Conservation (phyloP, 2,113 vertebrate genomes). For the Hemichromis elongatus region DNA sequence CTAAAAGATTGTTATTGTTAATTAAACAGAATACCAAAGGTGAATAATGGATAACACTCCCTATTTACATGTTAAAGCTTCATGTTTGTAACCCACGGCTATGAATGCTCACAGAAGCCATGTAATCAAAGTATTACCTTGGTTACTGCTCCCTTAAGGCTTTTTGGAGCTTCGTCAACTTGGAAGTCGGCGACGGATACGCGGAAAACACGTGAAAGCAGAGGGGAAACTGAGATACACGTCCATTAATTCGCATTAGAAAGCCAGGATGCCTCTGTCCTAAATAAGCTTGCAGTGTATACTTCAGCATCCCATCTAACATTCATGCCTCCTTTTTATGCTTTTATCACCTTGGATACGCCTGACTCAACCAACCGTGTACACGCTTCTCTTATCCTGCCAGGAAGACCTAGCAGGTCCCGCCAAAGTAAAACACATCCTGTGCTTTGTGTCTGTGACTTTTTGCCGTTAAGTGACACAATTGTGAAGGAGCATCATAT, state of each 20-base stretch:
- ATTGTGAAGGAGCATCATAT: constrained; percentile 31
- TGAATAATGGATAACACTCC: constrained; percentile 10
- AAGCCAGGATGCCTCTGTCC: constrained; percentile 47
- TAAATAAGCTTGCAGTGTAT: constrained; percentile 69
- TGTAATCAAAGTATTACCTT: constrained; percentile 1
- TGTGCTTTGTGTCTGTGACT: not conserved
- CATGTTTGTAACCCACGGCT: constrained; percentile 19
- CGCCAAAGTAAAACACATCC: constrained; percentile 55
- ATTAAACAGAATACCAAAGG: constrained; percentile 4
- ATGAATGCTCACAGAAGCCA: not conserved
- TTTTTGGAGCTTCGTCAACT: constrained; percentile 47
- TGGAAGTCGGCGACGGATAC: constrained; percentile 17
- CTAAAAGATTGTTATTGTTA: not conserved
- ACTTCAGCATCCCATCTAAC: constrained; percentile 66
- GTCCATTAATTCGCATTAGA: constrained; percentile 63
- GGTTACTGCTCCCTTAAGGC: constrained; percentile 25
- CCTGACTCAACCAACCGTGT: constrained; percentile 61
- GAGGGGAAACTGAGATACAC: constrained; percentile 8
- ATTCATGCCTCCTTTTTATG: constrained; percentile 77
- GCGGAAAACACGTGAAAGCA: constrained; percentile 8
- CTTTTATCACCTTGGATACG: constrained; percentile 78
- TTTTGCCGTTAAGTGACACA: constrained; percentile 57
- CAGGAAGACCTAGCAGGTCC: constrained; percentile 45
- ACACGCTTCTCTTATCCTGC: constrained; percentile 44
- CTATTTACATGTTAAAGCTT: constrained; percentile 17